Percentiles rank a stretch among this genome's conserved stretches.
These are phyloP conservation scores for Melangyna quadrimaculata DNA, from an alignment of 2,888 invertebrate genomes.

Conservation along the genomic window DNA sequence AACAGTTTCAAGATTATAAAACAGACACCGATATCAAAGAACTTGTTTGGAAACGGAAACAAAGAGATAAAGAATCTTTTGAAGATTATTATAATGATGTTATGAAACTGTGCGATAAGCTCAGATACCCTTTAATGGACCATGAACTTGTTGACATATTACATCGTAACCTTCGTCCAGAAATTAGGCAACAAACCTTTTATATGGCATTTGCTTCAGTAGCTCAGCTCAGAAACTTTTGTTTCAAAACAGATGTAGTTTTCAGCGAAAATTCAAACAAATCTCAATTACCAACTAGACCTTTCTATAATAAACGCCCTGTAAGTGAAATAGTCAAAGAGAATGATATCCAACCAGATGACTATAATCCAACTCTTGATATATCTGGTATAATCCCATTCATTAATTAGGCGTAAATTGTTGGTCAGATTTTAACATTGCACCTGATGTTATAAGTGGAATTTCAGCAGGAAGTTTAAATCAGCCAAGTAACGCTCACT, in stretches of 20 bases:
- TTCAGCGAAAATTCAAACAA: background rate
- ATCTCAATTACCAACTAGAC: too few relatives aligned
- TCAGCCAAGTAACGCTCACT: background rate
- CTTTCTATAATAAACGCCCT: too few relatives aligned
- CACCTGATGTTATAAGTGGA: too few relatives aligned
- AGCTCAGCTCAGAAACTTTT: constrained; percentile 13
- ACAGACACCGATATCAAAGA: constrained; percentile 5
- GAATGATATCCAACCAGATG: background rate
- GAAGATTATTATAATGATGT: constrained; percentile 10
- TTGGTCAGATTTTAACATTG: constrained; percentile 6
- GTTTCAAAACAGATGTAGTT: constrained; percentile 23
- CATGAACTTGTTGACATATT: constrained; percentile 15
- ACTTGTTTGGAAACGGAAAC: constrained; percentile 4
- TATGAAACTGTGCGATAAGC: background rate
- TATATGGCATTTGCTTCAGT: constrained; percentile 12
- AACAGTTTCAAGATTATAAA: constrained; percentile 17
- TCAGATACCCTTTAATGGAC: background rate
- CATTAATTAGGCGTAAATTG: constrained; percentile 47
- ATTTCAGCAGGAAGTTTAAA: background rate
- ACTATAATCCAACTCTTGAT: background rate
- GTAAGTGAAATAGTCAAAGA: background rate
- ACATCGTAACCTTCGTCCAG: background rate
- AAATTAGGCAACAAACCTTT: constrained; percentile 15
- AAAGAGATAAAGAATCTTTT: background rate
- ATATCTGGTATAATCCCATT: background rate